phyloP scores from a whole-genome alignment of 2,888 invertebrate genomes.

The Osmoderma eremita region DNA sequence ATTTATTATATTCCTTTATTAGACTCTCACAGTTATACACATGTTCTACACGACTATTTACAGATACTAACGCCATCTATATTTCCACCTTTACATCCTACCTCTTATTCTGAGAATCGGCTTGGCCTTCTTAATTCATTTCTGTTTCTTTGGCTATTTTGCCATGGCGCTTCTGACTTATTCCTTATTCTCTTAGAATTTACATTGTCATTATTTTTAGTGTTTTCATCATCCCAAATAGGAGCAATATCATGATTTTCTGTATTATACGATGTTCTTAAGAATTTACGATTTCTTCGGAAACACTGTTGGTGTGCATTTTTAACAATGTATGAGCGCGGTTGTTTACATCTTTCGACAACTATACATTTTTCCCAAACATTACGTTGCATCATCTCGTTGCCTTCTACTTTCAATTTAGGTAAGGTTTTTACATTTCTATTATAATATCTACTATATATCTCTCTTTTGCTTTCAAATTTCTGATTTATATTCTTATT shows the following conservation, averaged over 20 bases:
- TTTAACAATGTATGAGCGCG: conserved; percentile 8
- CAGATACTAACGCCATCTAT: too few species aligned
- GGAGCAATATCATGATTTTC: too few species aligned
- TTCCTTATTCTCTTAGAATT: not conserved
- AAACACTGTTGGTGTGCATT: not conserved
- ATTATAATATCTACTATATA: too few species aligned
- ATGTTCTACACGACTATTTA: too few species aligned
- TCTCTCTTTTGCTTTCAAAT: too few species aligned
- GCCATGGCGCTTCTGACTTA: not conserved
- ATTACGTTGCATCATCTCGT: not conserved
- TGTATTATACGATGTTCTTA: not conserved
- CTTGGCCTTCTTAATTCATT: not conserved
- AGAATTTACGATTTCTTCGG: conserved; percentile 3
- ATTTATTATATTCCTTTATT: too few species aligned
- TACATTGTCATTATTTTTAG: not conserved
- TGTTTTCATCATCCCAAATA: not conserved
- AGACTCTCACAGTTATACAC: too few species aligned
- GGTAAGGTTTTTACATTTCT: not conserved
- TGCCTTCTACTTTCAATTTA: conserved; percentile 1
- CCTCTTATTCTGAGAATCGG: not conserved
- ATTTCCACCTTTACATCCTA: conserved; percentile 4
- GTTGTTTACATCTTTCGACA: not conserved
- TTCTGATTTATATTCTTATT: not conserved
- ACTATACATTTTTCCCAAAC: not conserved
- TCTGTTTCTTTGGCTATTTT: not conserved